phyloP scores from a whole-genome alignment of 2,888 invertebrate genomes.

The Sinohyriopsis cumingii region DNA sequence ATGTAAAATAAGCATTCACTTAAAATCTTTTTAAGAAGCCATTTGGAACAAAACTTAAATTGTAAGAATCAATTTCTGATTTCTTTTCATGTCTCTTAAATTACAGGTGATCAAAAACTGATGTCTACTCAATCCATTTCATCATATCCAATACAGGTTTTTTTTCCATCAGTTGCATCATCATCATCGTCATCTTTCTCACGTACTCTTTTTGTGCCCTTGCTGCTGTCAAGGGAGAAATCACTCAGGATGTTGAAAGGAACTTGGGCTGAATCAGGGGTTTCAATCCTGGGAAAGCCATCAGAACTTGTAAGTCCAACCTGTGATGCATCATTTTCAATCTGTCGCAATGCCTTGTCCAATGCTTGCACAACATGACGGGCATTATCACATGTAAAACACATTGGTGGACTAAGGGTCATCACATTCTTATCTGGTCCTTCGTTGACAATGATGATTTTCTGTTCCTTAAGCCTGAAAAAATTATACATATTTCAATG shows the following conservation, averaged over 20 bases:
- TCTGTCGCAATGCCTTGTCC: slow-evolving; percentile 45
- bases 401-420: slow-evolving; percentile 59
- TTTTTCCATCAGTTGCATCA: slow-evolving; percentile 40
- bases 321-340: slow-evolving; percentile 31
- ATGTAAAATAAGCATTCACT: no score
- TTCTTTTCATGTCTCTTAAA: no score
- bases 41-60: no score
- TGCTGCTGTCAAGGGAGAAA: slow-evolving; percentile 1
- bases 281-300: background rate
- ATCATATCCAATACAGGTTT: slow-evolving; percentile 45
- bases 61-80: no score
- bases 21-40: no score
- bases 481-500: background rate
- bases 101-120: no score
- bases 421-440: slow-evolving; percentile 64
- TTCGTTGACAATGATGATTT: slow-evolving; percentile 58
- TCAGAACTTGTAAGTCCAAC: slow-evolving; percentile 14
- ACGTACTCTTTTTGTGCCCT: slow-evolving; percentile 9
- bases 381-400: slow-evolving; percentile 65
- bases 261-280: slow-evolving; percentile 17
- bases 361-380: slow-evolving; percentile 54
- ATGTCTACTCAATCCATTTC: slow-evolving; percentile 47
- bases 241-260: slow-evolving; percentile 39
- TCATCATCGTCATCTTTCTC: slow-evolving; percentile 20
- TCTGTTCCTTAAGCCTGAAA: slow-evolving; percentile 59